Evolutionary conservation across 1,140 invertebrate species (phyloP), one percentile per base, ranked within the genome.

Genomic region (Helicoverpa zea): DNA sequence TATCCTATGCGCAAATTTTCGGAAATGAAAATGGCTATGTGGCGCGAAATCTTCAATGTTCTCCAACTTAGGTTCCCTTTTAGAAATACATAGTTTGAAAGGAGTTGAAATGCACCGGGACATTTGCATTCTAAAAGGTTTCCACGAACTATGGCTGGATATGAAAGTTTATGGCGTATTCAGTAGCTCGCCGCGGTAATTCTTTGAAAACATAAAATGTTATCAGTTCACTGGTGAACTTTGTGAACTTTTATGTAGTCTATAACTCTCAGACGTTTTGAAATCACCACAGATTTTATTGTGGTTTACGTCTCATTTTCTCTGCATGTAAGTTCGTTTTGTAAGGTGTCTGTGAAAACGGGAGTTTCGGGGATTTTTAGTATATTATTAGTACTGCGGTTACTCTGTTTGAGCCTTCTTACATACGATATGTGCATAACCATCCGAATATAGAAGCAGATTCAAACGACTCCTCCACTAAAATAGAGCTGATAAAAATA

Each of bases 61-160:
- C 83, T 79, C 70, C 80, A 75, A 86, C 83, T 88, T 88, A 88
- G 87, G 79, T 87, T 80, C 85, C 84, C 85, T 87, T 87, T 79
- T 86, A 87, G 88, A 87, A 91, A 91, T n/a, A n/a, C n/a, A n/a
- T 91, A 90, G 85, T 90, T 90, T 91, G 85, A 89, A 91, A 88
- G 85, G 86, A 88, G 86, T 82, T 82, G 84, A 89, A 89, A 88
- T 89, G 88, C 86, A 87, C 54, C 66, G 83, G 88, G 87, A 86
- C 85, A 90, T 93, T 91, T 92, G 90, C 90, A 91, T 92, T 85
- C 83, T 83, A 88, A 89, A 88, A 86, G 83, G 86, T 82, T 91
- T 88, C 84, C 72, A 56, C 64, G 49, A 61, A 82, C 79, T 84
- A 85, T 83, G 82, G 82, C 81, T 82, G 84, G 82, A 78, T 85